Conservation (phyloP, 2,113 vertebrate genomes). For the Psilopsiagon aurifrons region DNA sequence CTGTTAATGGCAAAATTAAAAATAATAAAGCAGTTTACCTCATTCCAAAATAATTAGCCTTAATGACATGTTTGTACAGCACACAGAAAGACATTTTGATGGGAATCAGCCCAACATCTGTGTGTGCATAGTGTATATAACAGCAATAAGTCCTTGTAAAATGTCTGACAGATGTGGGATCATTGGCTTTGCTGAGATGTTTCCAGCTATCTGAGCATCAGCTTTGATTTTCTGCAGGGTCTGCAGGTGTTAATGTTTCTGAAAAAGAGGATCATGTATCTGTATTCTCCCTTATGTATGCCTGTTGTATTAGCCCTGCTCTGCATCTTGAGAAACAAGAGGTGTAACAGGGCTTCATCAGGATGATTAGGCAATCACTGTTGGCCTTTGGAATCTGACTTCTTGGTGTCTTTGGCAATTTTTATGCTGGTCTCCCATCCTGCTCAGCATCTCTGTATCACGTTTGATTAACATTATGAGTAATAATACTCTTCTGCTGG, state of each 20-base stretch:
- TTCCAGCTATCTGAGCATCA: neutral
- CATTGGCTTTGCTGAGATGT: neutral
- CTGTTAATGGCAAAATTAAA: slow-evolving; percentile 42
- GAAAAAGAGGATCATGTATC: neutral
- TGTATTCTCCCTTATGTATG: neutral
- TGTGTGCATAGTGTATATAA: neutral
- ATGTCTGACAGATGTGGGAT: neutral
- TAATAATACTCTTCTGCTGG: neutral
- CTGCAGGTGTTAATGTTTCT: neutral
- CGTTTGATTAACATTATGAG: neutral
- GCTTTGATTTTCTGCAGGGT: neutral
- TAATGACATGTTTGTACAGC: neutral
- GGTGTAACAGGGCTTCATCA: neutral
- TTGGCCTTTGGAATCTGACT: neutral
- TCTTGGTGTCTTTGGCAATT: neutral
- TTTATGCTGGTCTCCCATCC: neutral
- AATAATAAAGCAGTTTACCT: slow-evolving; percentile 32
- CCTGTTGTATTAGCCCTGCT: neutral
- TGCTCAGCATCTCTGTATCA: neutral
- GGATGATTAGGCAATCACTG: neutral
- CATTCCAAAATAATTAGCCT: slow-evolving; percentile 4
- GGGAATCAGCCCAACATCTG: neutral
- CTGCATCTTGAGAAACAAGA: neutral
- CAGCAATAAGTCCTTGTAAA: neutral
- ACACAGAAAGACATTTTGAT: neutral